A percentile compares a stretch with the other conserved stretches of the same genome.
phyloP scores from a whole-genome alignment of 1,140 invertebrate genomes.

The Ceratina japonica region DNA sequence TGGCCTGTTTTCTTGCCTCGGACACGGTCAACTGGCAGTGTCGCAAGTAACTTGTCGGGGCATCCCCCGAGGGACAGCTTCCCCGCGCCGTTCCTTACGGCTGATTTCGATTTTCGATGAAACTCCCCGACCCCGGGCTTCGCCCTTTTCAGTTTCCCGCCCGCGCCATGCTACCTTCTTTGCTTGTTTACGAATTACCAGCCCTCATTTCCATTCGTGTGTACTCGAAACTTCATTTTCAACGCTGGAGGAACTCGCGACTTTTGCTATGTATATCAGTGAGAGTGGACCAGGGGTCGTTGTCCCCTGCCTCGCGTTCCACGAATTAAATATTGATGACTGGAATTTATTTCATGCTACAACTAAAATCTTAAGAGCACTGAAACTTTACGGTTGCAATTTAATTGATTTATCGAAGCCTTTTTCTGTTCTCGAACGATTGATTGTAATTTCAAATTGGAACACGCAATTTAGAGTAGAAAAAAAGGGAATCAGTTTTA shows the following conservation, averaged over 20 bases:
- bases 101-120: conserved; percentile 73
- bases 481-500: conserved; percentile 70
- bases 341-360: too few species aligned
- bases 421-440: too few species aligned
- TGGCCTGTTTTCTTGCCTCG: conserved; percentile 12
- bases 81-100: conserved; percentile 60
- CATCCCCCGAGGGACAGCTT: conserved; percentile 59
- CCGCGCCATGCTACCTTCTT: conserved; percentile 43
- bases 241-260: conserved; percentile 46
- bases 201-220: conserved; percentile 74
- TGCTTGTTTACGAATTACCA: conserved; percentile 74
- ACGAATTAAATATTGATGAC: not conserved
- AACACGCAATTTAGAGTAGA: conserved; percentile 54
- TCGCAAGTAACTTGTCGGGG: conserved; percentile 62
- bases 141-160: conserved; percentile 18
- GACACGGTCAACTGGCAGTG: conserved; percentile 56
- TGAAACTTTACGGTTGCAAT: too few species aligned
- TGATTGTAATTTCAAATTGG: not conserved
- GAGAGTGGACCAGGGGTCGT: not conserved
- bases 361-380: too few species aligned
- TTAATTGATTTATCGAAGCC: too few species aligned
- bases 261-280: conserved; percentile 49
- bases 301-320: not conserved
- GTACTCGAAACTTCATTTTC: conserved; percentile 66
- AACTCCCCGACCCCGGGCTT: conserved; percentile 58